These are phyloP conservation scores for Idaea biselata DNA, from an alignment of 2,888 invertebrate genomes.

Conservation along the genomic window DNA sequence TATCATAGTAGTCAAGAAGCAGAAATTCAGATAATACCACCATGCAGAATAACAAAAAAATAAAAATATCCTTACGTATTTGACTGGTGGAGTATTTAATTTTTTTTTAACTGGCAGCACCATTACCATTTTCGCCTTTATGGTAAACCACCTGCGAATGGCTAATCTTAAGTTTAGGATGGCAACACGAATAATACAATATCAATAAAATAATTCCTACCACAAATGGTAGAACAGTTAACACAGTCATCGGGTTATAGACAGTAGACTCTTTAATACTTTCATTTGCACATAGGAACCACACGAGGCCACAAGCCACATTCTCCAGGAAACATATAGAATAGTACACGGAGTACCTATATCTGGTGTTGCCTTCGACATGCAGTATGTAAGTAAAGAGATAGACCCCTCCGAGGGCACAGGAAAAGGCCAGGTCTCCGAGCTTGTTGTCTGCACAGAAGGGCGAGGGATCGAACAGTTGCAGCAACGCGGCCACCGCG, in stretches of 20 bases:
- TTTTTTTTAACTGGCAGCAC: neutral
- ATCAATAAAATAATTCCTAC: neutral
- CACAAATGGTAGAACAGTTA: neutral
- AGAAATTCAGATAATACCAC: no score
- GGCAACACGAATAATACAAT: neutral
- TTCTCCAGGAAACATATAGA: constrained; percentile 85
- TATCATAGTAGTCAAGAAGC: no score
- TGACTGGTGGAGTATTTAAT: neutral
- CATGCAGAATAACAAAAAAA: no score
- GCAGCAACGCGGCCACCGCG: constrained; percentile 87
- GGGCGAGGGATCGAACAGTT: constrained; percentile 82
- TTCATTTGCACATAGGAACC: neutral
- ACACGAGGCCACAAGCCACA: neutral
- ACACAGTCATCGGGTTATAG: neutral
- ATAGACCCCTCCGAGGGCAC: constrained; percentile 90
- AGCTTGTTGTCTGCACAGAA: constrained; percentile 84
- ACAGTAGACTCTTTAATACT: neutral
- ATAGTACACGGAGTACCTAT: constrained; percentile 85
- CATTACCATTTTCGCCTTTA: neutral
- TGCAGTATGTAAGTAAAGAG: constrained; percentile 93
- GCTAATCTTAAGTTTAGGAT: neutral
- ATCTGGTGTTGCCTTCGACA: constrained; percentile 88
- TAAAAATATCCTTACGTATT: no score
- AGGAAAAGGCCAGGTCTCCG: constrained; percentile 84
- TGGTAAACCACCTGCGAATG: neutral